These are phyloP conservation scores for Megaceryle alcyon DNA, from an alignment of 2,797 vertebrate species.

Conservation along the genomic window DNA sequence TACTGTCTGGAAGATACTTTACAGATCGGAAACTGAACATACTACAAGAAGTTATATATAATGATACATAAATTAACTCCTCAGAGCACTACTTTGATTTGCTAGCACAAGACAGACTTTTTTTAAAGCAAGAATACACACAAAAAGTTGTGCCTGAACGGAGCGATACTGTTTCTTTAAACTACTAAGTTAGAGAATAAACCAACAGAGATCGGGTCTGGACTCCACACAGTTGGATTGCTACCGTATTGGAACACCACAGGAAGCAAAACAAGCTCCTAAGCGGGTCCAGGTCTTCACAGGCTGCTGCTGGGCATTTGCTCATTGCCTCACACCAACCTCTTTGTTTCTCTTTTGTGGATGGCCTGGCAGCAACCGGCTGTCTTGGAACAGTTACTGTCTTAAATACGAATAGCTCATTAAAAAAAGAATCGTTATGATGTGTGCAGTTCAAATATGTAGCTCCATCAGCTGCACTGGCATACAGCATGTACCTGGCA, in stretches of 20 bases:
- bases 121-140: neutral
- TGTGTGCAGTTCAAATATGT: rapidly evolving
- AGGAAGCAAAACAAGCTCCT: neutral
- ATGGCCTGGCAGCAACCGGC: neutral
- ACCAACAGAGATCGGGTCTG: neutral
- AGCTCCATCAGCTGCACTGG: rapidly evolving
- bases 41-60: neutral
- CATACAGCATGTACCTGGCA: rapidly evolving
- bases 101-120: neutral
- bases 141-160: neutral
- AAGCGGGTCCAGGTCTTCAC: neutral
- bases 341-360: neutral
- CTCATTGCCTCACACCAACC: neutral
- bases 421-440: rapidly evolving
- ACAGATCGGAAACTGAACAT: neutral
- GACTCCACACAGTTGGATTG: neutral
- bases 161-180: neutral
- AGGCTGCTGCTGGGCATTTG: neutral
- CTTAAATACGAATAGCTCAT: neutral
- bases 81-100: neutral
- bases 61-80: neutral
- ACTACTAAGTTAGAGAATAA: neutral
- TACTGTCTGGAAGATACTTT: neutral
- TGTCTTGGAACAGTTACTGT: neutral
- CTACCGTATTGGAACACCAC: neutral